Evolutionary conservation across 2,113 vertebrate species (phyloP).

Genomic region (pig (Sus scrofa)): DNA sequence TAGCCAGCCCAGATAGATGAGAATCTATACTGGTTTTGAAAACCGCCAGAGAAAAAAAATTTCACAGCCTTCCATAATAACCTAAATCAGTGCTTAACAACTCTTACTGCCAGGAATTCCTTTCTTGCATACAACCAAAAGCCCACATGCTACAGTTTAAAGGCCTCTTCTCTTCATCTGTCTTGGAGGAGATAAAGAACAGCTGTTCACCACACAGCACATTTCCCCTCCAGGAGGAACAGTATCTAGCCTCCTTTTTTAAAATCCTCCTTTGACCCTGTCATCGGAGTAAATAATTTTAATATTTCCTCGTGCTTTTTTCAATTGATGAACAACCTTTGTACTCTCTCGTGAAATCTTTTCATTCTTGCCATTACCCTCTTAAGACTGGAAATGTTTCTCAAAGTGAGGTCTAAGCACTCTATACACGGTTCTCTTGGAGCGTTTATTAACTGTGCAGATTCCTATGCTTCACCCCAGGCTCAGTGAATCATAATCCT

Average conservation of each 20-base stretch:
- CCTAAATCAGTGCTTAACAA: slow-evolving; percentile 74
- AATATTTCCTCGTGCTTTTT: slow-evolving; percentile 36
- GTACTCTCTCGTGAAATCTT: slow-evolving; percentile 3
- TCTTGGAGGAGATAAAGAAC: slow-evolving; percentile 58
- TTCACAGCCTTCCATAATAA: slow-evolving; percentile 76
- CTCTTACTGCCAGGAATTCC: slow-evolving; percentile 54
- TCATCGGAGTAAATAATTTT: slow-evolving; percentile 53
- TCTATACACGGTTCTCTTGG: not conserved
- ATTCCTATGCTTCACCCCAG: not conserved
- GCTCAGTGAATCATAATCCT: not conserved
- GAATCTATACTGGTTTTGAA: slow-evolving; percentile 78
- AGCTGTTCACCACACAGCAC: slow-evolving; percentile 39
- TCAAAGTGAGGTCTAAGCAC: not conserved
- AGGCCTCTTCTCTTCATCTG: not conserved
- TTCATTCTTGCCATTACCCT: not conserved
- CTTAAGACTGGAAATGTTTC: not conserved
- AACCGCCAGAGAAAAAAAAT: slow-evolving; percentile 67
- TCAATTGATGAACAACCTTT: not conserved
- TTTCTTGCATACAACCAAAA: slow-evolving; percentile 51
- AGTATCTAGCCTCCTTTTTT: not conserved
- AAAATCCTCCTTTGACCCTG: not conserved
- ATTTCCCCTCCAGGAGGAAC: slow-evolving; percentile 27
- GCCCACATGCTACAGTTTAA: slow-evolving; percentile 55
- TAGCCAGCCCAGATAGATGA: slow-evolving; percentile 71
- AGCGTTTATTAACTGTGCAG: not conserved